Percentiles rank a stretch among this genome's conserved stretches.
Conservation (phyloP, 2,888 invertebrate species). For the Scotopteryx bipunctaria region DNA sequence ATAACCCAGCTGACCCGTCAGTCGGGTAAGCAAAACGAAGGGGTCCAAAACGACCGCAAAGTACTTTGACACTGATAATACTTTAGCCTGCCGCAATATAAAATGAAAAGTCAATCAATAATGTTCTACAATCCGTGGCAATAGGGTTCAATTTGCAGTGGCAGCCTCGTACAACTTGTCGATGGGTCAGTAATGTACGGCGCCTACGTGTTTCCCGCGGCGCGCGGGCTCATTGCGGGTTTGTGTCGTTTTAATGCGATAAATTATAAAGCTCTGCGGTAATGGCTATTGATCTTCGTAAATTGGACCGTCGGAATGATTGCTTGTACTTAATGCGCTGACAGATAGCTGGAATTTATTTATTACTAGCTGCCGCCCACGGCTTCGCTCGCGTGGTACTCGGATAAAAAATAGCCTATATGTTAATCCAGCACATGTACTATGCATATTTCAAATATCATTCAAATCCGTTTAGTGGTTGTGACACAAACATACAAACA, state of each 20-base stretch:
- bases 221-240: slow-evolving; percentile 22
- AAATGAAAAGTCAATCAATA: slow-evolving; percentile 1
- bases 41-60: neutral
- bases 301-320: slow-evolving; percentile 14
- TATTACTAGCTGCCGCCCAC: neutral
- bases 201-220: slow-evolving; percentile 11
- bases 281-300: slow-evolving; percentile 20
- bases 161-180: slow-evolving; percentile 12
- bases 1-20: no score
- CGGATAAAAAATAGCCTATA: no score
- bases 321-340: slow-evolving; percentile 11
- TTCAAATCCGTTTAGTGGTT: no score
- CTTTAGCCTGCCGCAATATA: neutral
- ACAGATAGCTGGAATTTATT: slow-evolving; percentile 6
- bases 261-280: slow-evolving; percentile 15
- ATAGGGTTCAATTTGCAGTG: slow-evolving; percentile 8
- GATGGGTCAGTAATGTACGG: slow-evolving; percentile 11
- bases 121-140: slow-evolving; percentile 2
- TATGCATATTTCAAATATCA: no score
- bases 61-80: neutral
- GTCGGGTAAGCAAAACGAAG: no score
- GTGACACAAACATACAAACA: no score
- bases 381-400: no score
- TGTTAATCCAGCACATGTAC: no score
- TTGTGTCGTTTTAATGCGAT: slow-evolving; percentile 17